A percentile compares a stretch with the other conserved stretches of the same genome.
These are phyloP conservation scores for Danaus plexippus DNA, from an alignment of 1,140 invertebrate genomes.

Conservation along the genomic window DNA sequence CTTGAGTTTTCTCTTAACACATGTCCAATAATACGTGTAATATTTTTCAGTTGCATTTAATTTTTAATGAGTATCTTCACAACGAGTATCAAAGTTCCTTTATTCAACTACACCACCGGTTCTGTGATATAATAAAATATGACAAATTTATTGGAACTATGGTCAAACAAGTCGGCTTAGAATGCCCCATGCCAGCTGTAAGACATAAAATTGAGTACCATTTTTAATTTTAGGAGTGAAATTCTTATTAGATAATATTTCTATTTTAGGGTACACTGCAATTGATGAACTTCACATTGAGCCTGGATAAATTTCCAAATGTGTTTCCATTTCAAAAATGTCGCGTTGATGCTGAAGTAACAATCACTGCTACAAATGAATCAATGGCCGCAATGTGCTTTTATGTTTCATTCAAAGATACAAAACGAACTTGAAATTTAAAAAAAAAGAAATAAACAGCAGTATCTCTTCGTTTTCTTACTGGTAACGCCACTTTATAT, in stretches of 20 bases:
- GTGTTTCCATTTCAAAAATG: slow-evolving; percentile 33
- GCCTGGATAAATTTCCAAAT: slow-evolving; percentile 25
- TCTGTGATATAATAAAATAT: slow-evolving; percentile 28
- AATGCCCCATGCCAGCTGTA: slow-evolving; percentile 31
- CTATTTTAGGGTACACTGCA: slow-evolving; percentile 21
- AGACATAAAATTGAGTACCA: slow-evolving; percentile 3
- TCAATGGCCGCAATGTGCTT: slow-evolving; percentile 9
- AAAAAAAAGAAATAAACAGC: background rate
- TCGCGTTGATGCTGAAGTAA: slow-evolving; percentile 8
- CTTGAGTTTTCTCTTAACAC: too few species aligned
- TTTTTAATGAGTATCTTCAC: slow-evolving; percentile 27
- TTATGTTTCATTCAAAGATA: slow-evolving; percentile 12
- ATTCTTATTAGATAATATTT: too few species aligned
- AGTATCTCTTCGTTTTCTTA: too few species aligned
- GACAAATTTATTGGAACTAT: slow-evolving; percentile 10
- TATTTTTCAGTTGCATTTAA: too few species aligned
- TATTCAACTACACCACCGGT: slow-evolving; percentile 26
- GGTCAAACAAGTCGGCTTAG: slow-evolving; percentile 9
- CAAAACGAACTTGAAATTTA: slow-evolving; percentile 2
- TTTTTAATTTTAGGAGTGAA: too few species aligned
- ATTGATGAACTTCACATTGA: slow-evolving; percentile 26
- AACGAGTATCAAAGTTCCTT: slow-evolving; percentile 38
- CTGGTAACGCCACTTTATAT: too few species aligned
- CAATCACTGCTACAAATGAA: slow-evolving; percentile 9
- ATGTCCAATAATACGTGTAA: too few species aligned